Base-by-base conservation (phyloP, 2,888 invertebrate species). In the Chaetogeoica ovagalla region DNA sequence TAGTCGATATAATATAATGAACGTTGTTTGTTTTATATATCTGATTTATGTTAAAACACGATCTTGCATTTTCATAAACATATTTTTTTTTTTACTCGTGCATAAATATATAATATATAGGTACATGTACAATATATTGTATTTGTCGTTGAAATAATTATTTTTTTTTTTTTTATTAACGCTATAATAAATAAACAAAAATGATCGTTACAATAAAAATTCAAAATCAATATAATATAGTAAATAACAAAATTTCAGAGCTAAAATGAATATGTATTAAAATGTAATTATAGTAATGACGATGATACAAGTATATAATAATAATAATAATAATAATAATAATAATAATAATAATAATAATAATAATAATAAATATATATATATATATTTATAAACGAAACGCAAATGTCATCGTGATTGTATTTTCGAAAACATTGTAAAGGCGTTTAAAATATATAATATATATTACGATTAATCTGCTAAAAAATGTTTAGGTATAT, bases 151-250 rank as follows among this genome's bases (percentile, higher is more conserved):
- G 59, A 76, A 76, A 76, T 68, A 59, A 59, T 30, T 23, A 74
- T 76, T 48, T 30, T 30, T 30, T 2, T 30, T 30, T 75, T 21
- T 9, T 66, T 63, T 77, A 70, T 77, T 70, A 63, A 70, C 21
- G 63, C 63, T 79, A 63, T 79, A 48, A 59, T 60, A n/a, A 60
- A 72, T 60, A 60, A 63, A 75, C 66, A 59, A 75, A 68, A 66
- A 75, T 68, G 2, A 76, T 30, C 48, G 68, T 68, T 43, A 57
- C 39, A 65, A 79, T 71, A 65, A 55, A 70, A 79, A 79, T 71
- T 77, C 55, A 69, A 77, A 70, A 79, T 70, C 37, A 63, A 79
- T 79, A 63, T 79, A 62, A 60, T 66, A 75, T 66, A 52, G 17
- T 48, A 48, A 62, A 57, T 76, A 76, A 68, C 52, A 48, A 74